Evolutionary conservation across 2,888 invertebrate species (phyloP).

Genomic region (Macropis europaea): DNA sequence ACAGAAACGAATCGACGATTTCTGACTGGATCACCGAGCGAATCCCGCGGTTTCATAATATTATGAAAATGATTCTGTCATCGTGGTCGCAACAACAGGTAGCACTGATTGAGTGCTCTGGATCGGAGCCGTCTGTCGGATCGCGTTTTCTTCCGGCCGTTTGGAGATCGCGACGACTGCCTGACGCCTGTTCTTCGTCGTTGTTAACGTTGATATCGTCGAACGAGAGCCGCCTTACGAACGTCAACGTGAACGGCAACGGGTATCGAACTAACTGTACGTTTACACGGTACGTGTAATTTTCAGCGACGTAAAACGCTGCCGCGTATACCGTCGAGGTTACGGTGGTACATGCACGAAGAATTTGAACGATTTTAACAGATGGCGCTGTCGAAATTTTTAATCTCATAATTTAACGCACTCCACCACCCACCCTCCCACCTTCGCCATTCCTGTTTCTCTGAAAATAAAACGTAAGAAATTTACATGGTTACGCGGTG

Average conservation of each 20-base stretch:
- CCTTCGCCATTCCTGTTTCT: too few relatives aligned
- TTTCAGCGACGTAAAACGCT: conserved; percentile 36
- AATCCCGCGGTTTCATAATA: neutral
- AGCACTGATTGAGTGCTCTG: conserved; percentile 20
- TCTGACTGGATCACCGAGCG: neutral
- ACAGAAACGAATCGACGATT: neutral
- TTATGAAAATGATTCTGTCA: conserved; percentile 11
- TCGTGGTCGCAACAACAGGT: conserved; percentile 38
- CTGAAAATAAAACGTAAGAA: neutral
- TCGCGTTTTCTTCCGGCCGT: conserved; percentile 14
- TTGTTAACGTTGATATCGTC: too few relatives aligned
- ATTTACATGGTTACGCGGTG: neutral
- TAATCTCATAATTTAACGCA: neutral
- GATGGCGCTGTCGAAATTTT: conserved; percentile 41
- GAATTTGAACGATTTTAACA: conserved; percentile 44
- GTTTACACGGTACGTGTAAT: conserved; percentile 23
- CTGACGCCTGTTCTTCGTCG: neutral
- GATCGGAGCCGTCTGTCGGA: conserved; percentile 22
- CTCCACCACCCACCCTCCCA: too few relatives aligned
- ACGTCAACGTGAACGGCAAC: neutral
- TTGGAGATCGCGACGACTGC: neutral
- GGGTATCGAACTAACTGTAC: conserved; percentile 15
- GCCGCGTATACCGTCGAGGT: conserved; percentile 41
- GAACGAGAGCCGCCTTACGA: neutral
- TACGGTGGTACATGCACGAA: conserved; percentile 34